Percentiles rank a stretch among this genome's conserved stretches.
Conservation (phyloP, 2,797 vertebrate genomes). For the Manis javanica region DNA sequence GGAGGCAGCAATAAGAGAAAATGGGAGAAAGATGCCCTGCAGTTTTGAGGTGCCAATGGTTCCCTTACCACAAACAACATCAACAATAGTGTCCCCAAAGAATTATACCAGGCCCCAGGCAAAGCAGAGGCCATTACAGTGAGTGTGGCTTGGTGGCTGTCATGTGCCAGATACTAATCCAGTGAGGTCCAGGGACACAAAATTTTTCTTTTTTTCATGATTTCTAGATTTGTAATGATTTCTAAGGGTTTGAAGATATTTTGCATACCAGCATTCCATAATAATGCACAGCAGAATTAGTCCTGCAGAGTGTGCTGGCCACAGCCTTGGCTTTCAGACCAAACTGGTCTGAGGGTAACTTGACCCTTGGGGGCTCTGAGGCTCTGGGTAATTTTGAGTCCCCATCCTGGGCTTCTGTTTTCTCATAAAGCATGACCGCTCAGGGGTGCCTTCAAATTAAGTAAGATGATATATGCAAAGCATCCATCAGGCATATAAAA, state of each 20-base stretch:
- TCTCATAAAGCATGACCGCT: neutral
- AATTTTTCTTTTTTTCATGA: neutral
- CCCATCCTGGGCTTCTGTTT: neutral
- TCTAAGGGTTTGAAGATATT: neutral
- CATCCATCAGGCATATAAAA: fast-evolving
- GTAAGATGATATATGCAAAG: fast-evolving
- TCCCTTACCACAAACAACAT: neutral
- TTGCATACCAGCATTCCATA: neutral
- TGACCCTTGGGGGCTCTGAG: neutral
- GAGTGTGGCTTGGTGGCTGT: neutral
- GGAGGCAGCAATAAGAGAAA: neutral
- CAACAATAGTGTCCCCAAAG: neutral
- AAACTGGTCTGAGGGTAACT: neutral
- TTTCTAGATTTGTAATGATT: neutral
- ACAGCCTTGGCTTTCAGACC: neutral
- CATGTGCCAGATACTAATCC: neutral
- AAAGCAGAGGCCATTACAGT: too few relatives aligned
- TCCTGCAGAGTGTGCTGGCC: too few relatives aligned
- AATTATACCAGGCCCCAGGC: neutral
- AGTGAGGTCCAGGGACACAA: neutral
- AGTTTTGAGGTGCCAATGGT: fast-evolving
- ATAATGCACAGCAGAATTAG: neutral
- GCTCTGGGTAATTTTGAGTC: neutral
- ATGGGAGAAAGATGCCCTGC: neutral
- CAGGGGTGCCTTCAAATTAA: neutral